These are phyloP conservation scores for Metaphire vulgaris DNA, from an alignment of 1,140 invertebrate genomes.

Conservation along the genomic window DNA sequence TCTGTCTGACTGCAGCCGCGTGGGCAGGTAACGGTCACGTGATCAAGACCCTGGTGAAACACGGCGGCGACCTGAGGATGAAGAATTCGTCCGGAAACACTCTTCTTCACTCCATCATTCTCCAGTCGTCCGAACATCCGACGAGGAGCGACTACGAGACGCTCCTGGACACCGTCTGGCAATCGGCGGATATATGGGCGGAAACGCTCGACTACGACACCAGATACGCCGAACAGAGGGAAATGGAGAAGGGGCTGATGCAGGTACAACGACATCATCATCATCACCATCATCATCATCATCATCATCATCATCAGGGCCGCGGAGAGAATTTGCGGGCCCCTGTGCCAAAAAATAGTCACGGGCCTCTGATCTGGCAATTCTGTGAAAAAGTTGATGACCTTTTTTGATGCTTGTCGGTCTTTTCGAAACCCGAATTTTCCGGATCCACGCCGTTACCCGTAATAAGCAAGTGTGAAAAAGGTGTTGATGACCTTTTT, in stretches of 20 bases:
- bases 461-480: no score
- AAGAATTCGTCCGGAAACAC: constrained; percentile 23
- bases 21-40: constrained; percentile 25
- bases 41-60: constrained; percentile 26
- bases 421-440: no score
- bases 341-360: no score
- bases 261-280: background rate
- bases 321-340: background rate
- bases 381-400: background rate
- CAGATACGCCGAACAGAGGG: constrained; percentile 16
- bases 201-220: constrained; percentile 17
- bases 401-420: no score
- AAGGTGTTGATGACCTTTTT: no score
- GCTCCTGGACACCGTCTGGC: constrained; percentile 22
- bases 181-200: constrained; percentile 15
- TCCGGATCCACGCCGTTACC: no score
- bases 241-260: constrained; percentile 12
- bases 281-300: constrained; percentile 1
- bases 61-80: constrained; percentile 18
- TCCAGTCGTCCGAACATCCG: constrained; percentile 16
- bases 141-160: constrained; percentile 17
- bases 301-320: background rate
- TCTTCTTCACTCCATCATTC: constrained; percentile 21
- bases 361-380: background rate
- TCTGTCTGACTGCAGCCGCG: constrained; percentile 26